phyloP scores from a whole-genome alignment of 2,113 vertebrate species.

The Gambusia affinis region DNA sequence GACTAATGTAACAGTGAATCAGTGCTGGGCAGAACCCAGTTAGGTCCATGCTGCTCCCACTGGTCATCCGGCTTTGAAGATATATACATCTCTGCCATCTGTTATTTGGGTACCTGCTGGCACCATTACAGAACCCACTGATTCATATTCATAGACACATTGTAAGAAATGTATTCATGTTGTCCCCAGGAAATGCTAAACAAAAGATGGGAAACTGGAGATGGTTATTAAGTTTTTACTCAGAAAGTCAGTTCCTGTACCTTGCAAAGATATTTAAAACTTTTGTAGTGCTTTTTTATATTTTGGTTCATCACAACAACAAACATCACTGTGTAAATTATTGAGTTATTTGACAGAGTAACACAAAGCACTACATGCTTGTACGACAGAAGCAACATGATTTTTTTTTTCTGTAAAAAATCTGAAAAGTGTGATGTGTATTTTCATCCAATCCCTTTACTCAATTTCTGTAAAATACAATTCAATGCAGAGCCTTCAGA shows the following conservation, averaged over 20 bases:
- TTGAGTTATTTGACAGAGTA: background rate
- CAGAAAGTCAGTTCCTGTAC: background rate
- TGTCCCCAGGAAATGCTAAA: background rate
- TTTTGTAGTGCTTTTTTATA: background rate
- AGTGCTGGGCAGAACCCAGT: conserved; percentile 54
- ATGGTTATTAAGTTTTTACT: background rate
- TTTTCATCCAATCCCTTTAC: no score
- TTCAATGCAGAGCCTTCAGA: background rate
- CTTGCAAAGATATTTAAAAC: background rate
- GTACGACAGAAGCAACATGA: background rate
- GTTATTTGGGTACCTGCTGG: conserved; percentile 60
- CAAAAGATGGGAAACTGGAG: background rate
- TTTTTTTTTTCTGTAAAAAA: background rate
- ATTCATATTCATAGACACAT: conserved; percentile 56
- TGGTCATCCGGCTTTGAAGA: conserved; percentile 54
- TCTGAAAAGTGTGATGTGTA: no score
- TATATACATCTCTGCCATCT: conserved; percentile 69
- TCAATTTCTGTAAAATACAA: background rate
- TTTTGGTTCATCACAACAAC: background rate
- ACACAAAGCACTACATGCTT: background rate
- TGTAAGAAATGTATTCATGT: conserved; percentile 25
- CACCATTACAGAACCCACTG: conserved; percentile 36
- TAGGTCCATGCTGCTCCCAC: conserved; percentile 62
- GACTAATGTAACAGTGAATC: conserved; percentile 68
- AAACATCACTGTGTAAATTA: background rate